Conservation (phyloP, 2,113 vertebrate genomes). For the Indicator maculatus region DNA sequence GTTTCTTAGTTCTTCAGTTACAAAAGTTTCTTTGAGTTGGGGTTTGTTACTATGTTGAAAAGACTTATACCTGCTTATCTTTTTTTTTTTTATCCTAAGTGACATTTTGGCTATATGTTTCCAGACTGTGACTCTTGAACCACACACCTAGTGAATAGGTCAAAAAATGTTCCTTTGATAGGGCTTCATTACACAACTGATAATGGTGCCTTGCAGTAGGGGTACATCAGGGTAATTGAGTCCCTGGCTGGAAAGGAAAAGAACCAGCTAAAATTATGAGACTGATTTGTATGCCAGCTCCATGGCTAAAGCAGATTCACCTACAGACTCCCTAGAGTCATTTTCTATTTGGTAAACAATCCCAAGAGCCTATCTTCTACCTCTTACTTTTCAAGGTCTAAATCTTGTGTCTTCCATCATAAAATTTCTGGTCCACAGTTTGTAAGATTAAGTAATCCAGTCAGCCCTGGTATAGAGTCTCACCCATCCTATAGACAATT, state of each 20-base stretch:
- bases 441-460: not conserved
- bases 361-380: not conserved
- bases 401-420: not conserved
- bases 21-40: not conserved
- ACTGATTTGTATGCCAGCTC: not conserved
- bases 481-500: not conserved
- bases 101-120: not conserved
- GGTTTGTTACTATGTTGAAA: not conserved
- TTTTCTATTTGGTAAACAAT: not conserved
- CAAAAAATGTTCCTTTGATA: conserved; percentile 10
- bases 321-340: not conserved
- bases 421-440: not conserved
- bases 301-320: not conserved
- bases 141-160: not conserved
- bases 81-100: not conserved
- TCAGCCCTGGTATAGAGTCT: not conserved
- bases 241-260: not conserved
- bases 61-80: not conserved
- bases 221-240: not conserved
- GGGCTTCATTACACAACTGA: conserved; percentile 1
- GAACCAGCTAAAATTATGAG: not conserved
- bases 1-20: not conserved
- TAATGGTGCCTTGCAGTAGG: not conserved
- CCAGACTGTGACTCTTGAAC: not conserved
- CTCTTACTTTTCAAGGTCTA: not conserved